A percentile compares a stretch with the other conserved stretches of the same genome.
Evolutionary conservation across 2,113 vertebrate genomes (phyloP).

Genomic region (Micromys minutus): DNA sequence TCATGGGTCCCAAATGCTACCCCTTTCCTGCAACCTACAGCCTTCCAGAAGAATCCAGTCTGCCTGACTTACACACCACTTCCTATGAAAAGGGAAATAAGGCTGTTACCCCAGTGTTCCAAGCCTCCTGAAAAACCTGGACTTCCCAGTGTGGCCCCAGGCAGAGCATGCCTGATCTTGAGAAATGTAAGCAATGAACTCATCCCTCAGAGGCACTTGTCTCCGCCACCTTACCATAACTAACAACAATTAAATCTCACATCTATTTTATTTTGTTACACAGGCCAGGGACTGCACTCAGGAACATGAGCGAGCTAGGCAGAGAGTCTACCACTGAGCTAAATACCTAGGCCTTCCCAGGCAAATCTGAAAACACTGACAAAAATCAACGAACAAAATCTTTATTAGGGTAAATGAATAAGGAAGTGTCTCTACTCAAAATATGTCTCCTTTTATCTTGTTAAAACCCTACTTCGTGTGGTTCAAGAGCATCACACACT

Average conservation of each 20-base stretch:
- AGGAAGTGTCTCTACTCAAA: neutral
- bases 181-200: neutral
- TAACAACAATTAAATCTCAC: conserved; percentile 1
- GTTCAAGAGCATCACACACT: neutral
- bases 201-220: neutral
- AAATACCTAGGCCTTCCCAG: neutral
- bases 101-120: neutral
- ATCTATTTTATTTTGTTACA: neutral
- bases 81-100: neutral
- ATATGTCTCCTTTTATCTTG: neutral
- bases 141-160: neutral
- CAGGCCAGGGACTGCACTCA: neutral
- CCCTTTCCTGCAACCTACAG: neutral
- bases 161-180: neutral
- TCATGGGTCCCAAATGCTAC: neutral
- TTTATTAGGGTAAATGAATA: neutral
- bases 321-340: neutral
- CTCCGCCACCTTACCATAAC: neutral
- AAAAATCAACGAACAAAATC: conserved; percentile 28
- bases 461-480: neutral
- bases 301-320: too few species aligned
- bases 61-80: neutral
- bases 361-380: conserved; percentile 2
- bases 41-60: neutral
- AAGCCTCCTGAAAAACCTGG: neutral